Base-by-base conservation (phyloP, 2,888 invertebrate species). In the Synergus japonicus region DNA sequence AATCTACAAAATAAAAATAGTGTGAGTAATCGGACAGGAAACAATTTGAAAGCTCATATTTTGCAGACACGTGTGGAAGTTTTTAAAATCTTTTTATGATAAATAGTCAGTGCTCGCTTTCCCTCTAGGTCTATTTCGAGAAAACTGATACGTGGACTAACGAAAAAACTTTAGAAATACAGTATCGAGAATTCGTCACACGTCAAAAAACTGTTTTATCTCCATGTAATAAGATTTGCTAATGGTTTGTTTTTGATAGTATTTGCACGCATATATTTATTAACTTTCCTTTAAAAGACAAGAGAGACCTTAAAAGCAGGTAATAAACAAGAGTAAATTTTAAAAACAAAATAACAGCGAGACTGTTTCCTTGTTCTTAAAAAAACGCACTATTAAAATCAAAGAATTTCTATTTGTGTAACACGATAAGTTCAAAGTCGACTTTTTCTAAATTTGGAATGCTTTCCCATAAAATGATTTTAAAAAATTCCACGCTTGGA, bases 401-500 rank as follows among this genome's bases (percentile, higher is more conserved):
- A 15, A 73, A 73, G 73, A 73, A 73, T 73, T 73, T 73, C 73
- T 73, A 73, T 73, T 73, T 73, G 29, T 15, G 73, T 73, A 73
- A 29, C 29, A 49, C 54, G 73, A 73, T 49, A 49, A 22, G 49
- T 49, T n/a, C 37, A 54, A 73, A 73, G 73, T 73, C 46, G 73
- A 73, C 44, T 67, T 22, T 67, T 67, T 67, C 44, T 22, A 67
- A 44, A 67, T 44, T 46, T 73, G 73, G 46, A 73, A 73, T 73
- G 54, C 49, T 22, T 73, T 73, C 29, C 49, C 73, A 54, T 49
- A 37, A 49, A 54, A 49, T 29, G 29, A 46, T 73, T 73, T 22
- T n/a, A 73, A 73, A 73, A 54, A 73, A 73, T 73, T 73, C 73
- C 54, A 73, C 54, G 73, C 73, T 49, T 49, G 15, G 37, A 73